These are phyloP conservation scores for Campylomormyrus numenius DNA, from an alignment of 2,113 vertebrate species.

Conservation along the genomic window DNA sequence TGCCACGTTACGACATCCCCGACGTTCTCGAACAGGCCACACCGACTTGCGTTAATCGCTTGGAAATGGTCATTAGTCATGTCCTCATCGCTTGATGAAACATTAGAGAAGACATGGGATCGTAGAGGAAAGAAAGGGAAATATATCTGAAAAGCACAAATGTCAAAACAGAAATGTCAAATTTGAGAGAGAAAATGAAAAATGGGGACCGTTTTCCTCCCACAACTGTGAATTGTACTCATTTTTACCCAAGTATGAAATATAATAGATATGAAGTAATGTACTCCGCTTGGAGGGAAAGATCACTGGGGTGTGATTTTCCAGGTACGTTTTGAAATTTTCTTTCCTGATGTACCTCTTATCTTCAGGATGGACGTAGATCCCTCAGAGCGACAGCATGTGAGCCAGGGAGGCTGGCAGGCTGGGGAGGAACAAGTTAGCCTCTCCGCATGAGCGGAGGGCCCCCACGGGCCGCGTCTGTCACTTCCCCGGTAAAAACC, in stretches of 20 bases:
- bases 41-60: background rate
- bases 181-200: background rate
- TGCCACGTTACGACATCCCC: constrained; percentile 22
- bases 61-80: background rate
- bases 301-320: background rate
- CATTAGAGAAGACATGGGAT: background rate
- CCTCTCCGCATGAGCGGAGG: constrained; percentile 12
- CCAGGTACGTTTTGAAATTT: constrained; percentile 10
- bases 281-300: background rate
- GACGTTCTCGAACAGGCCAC: background rate
- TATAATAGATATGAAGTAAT: background rate
- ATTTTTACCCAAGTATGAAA: background rate
- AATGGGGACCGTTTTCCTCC: background rate
- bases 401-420: constrained; percentile 26
- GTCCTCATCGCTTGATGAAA: background rate
- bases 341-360: constrained; percentile 12
- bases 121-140: background rate
- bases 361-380: constrained; percentile 16
- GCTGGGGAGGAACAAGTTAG: background rate
- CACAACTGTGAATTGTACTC: background rate
- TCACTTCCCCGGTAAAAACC: background rate
- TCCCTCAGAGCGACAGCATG: background rate
- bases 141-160: background rate
- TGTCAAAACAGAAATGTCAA: background rate
- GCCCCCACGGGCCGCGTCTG: background rate